Base-by-base conservation (phyloP, 1,140 invertebrate genomes). In the Papilio glaucus region DNA sequence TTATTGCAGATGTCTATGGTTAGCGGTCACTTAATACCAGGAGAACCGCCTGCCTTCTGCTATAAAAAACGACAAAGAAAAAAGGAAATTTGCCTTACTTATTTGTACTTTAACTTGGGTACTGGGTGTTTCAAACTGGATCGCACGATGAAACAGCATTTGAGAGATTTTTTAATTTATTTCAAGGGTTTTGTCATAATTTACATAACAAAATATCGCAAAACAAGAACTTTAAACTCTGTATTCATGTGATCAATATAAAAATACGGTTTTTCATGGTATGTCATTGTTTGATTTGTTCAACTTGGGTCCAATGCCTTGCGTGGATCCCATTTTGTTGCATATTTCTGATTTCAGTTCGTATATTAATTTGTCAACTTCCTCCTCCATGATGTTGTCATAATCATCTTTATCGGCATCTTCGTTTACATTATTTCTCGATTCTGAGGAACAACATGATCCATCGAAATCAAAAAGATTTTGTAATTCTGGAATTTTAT, bases 131-230 rank as follows among this genome's bases (percentile, higher is more conserved):
- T n/a, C n/a, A 21, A 8, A 24, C 42, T 12, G 21, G 8, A 49
- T 49, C 7, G 15, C 18, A 24, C 3, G 18, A 21, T 53, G 9
- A 53, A 21, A 53, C 10, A 9, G 4, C 10, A 13, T 57, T 57
- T 57, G 42, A 45, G 42, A 7, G 42, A 15, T 57, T 57, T 33
- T 57, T 26, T 4, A 57, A 57, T 57, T 57, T 57, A 57, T 57
- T 57, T 57, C 2, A 57, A 24, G 1, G 49, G 21, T 26, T 57
- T 24, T 57, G 49, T 57, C 49, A 57, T 57, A 8, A 57, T 57
- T 57, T 57, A 57, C 49, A 57, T 57, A 57, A 57, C 49, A 57
- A 57, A 57, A 57, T 57, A 57, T 57, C 21, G 49, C 18, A 57
- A 57, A 57, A 57, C 49, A 57, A 57, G 15, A 49, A 57, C 49